Percentiles rank a stretch among this genome's conserved stretches.
phyloP scores from a whole-genome alignment of 2,797 vertebrate species.

The Alouatta caraya region DNA sequence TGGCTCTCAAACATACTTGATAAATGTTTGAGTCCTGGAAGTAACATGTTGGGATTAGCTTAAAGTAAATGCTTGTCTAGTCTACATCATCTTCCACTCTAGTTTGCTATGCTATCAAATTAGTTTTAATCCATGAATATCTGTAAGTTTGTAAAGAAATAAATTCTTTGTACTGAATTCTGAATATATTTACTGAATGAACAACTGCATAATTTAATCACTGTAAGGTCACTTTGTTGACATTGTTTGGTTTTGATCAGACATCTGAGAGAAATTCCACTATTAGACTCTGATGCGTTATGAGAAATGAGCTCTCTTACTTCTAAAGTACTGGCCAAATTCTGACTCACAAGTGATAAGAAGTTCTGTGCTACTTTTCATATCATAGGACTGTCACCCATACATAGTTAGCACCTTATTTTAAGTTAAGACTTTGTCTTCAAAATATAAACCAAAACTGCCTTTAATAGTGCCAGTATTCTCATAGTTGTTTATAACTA shows the following conservation, averaged over 20 bases:
- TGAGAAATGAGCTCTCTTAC: not conserved
- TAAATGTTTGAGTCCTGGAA: not conserved
- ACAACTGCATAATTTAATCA: not conserved
- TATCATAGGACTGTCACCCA: not conserved
- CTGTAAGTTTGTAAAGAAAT: not conserved
- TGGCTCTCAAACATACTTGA: not conserved
- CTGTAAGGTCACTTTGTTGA: not conserved
- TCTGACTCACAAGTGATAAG: constrained; percentile 27
- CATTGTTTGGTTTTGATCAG: not conserved
- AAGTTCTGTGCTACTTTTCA: not conserved
- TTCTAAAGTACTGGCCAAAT: not conserved
- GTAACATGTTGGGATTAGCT: not conserved
- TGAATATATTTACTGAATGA: not conserved
- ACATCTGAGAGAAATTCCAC: constrained; percentile 2
- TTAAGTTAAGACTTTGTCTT: not conserved
- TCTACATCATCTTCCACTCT: not conserved
- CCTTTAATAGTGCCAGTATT: not conserved
- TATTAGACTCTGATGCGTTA: not conserved
- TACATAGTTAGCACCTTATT: not conserved
- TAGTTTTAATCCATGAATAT: not conserved
- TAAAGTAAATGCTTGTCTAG: not conserved
- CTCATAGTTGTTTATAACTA: not conserved
- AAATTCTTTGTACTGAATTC: not conserved
- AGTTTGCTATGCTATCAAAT: not conserved
- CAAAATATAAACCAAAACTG: constrained; percentile 10